phyloP scores from a whole-genome alignment of 64 coral and sea anemone genomes.

The Catalaphyllia jardinei region DNA sequence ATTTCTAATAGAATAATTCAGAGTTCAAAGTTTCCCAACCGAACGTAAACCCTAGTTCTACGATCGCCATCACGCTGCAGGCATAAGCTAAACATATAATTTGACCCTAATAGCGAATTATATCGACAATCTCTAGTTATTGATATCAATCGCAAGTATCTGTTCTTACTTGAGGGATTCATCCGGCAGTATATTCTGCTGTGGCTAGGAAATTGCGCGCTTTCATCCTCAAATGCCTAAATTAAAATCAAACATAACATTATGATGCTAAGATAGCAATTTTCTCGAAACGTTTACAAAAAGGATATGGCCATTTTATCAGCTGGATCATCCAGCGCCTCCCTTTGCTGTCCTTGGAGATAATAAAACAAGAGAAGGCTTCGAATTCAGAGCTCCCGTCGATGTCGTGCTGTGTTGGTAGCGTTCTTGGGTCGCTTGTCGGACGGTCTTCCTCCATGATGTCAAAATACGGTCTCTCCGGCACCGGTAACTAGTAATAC shows the following conservation, averaged over 20 bases:
- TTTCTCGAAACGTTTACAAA: neutral
- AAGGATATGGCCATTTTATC: constrained; percentile 94
- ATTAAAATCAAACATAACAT: neutral
- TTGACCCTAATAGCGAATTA: neutral
- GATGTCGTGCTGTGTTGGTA: neutral
- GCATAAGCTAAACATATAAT: too few species aligned
- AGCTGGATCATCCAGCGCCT: constrained; percentile 81
- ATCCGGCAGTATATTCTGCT: too few species aligned
- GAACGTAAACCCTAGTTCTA: neutral
- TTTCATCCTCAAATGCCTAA: neutral
- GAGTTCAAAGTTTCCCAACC: neutral
- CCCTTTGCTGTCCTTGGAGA: constrained; percentile 53
- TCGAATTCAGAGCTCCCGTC: constrained; percentile 54
- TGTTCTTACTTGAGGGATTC: neutral
- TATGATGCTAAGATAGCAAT: neutral
- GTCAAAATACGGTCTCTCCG: neutral
- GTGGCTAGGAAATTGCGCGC: neutral
- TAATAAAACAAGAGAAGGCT: constrained; percentile 70
- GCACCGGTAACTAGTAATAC: neutral
- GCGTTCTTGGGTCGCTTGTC: neutral
- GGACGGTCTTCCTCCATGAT: neutral
- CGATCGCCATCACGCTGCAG: too few species aligned
- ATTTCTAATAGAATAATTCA: neutral
- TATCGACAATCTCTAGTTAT: neutral
- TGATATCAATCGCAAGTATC: neutral